Evolutionary conservation across 2,113 vertebrate species (phyloP).

Genomic region (Sturnus vulgaris): DNA sequence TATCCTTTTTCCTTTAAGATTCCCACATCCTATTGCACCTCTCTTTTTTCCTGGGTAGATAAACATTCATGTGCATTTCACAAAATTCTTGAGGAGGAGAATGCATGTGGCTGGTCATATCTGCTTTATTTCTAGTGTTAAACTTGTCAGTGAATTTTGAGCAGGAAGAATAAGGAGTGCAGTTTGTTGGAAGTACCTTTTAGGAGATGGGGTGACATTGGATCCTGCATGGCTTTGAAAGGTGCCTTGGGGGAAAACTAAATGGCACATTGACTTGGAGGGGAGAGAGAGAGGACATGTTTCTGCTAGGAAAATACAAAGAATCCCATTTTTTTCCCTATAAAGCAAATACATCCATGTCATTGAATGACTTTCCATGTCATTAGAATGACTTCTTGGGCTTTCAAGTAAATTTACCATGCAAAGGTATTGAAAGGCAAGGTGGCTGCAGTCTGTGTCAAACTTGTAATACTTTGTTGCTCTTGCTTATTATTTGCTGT

Average conservation of each 20-base stretch:
- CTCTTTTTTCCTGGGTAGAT: background rate
- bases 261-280: background rate
- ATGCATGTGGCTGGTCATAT: background rate
- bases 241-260: background rate
- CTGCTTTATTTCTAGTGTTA: background rate
- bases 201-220: background rate
- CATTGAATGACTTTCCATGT: background rate
- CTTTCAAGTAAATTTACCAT: background rate
- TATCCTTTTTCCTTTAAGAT: background rate
- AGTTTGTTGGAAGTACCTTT: background rate
- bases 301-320: background rate
- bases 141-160: background rate
- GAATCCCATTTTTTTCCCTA: background rate
- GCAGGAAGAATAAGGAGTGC: background rate
- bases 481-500: background rate
- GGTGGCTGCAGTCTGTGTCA: background rate
- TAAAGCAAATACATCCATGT: background rate
- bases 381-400: background rate
- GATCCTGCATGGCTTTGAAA: background rate
- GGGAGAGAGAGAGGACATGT: accelerated
- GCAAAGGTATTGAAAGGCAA: background rate
- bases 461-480: background rate
- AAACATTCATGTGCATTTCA: background rate
- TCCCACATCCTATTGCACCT: background rate
- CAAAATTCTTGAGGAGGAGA: background rate